These are phyloP conservation scores for Tigriopus californicus DNA, from an alignment of 2,888 invertebrate species.

Conservation along the genomic window DNA sequence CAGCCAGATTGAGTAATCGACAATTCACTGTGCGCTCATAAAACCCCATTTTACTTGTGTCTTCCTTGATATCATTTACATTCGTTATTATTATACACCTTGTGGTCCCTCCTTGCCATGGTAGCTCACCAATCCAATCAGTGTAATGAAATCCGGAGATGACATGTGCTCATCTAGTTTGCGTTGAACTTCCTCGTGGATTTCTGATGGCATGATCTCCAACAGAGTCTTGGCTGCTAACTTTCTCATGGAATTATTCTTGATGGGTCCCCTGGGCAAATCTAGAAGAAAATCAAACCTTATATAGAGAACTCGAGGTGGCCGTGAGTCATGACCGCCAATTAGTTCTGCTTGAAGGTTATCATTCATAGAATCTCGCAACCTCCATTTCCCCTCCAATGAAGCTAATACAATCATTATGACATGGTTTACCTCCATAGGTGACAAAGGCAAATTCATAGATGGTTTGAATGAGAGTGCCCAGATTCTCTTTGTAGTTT, in stretches of 20 bases:
- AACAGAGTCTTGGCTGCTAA: constrained; percentile 11
- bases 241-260: constrained; percentile 12
- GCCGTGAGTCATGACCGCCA: no score
- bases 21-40: neutral
- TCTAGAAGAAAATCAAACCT: neutral
- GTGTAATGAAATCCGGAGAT: constrained; percentile 12
- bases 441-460: constrained; percentile 14
- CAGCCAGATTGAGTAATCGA: neutral
- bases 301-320: no score
- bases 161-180: constrained; percentile 10
- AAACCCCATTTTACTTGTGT: neutral
- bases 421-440: neutral
- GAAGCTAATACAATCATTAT: no score
- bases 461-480: constrained; percentile 12
- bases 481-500: constrained; percentile 10
- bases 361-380: no score
- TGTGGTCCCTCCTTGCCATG: neutral
- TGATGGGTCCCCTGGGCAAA: constrained; percentile 12
- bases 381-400: no score
- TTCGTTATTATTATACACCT: neutral
- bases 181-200: constrained; percentile 2
- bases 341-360: no score
- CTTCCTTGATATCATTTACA: neutral
- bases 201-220: constrained; percentile 7
- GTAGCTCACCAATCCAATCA: constrained; percentile 8